phyloP scores from a whole-genome alignment of 2,888 invertebrate species.

The Alsophila aescularia region DNA sequence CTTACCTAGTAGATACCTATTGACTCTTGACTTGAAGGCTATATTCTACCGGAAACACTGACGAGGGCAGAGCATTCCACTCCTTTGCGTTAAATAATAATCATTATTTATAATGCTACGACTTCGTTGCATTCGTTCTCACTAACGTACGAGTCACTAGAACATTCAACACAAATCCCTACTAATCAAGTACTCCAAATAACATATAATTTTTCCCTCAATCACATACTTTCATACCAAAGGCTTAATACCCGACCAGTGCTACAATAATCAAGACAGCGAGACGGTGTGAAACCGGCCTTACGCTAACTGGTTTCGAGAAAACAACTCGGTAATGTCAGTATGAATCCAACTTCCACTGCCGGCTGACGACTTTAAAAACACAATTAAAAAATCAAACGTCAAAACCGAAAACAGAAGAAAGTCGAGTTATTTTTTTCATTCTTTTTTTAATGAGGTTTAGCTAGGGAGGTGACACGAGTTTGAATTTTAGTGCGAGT shows the following conservation, averaged over 20 bases:
- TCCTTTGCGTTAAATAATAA: too few relatives aligned
- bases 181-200: slow-evolving; percentile 24
- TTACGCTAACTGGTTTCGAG: slow-evolving; percentile 66
- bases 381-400: slow-evolving; percentile 39
- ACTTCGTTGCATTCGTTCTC: neutral
- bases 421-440: slow-evolving; percentile 36
- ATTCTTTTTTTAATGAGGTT: slow-evolving; percentile 18
- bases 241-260: slow-evolving; percentile 48
- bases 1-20: too few relatives aligned
- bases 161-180: neutral
- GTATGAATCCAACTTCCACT: slow-evolving; percentile 55
- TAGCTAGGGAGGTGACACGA: slow-evolving; percentile 19
- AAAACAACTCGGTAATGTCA: slow-evolving; percentile 69
- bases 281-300: slow-evolving; percentile 53
- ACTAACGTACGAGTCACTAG: neutral
- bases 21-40: too few relatives aligned
- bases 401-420: slow-evolving; percentile 30
- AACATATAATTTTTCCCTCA: slow-evolving; percentile 61
- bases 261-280: slow-evolving; percentile 61
- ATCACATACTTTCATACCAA: slow-evolving; percentile 62
- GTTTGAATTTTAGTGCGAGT: slow-evolving; percentile 50
- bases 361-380: slow-evolving; percentile 45
- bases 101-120: too few relatives aligned
- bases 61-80: too few relatives aligned
- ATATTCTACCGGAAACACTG: too few relatives aligned